These are phyloP conservation scores for Synanceia verrucosa DNA, from an alignment of 2,797 vertebrate genomes.

Conservation along the genomic window DNA sequence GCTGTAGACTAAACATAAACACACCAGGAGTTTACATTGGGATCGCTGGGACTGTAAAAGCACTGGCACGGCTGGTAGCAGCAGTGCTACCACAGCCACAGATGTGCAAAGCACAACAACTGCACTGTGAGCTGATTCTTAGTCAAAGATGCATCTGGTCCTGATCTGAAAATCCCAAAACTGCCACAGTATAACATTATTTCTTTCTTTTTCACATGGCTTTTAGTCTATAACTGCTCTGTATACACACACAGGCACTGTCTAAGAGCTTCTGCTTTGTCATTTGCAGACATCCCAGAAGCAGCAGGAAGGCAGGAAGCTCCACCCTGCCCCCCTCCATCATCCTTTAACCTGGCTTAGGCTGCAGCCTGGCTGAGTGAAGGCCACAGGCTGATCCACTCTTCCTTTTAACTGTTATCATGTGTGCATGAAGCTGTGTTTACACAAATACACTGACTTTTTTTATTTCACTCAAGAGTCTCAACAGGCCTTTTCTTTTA, in stretches of 20 bases:
- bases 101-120: constrained; percentile 18
- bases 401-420: constrained; percentile 15
- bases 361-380: constrained; percentile 42
- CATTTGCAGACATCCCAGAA: constrained; percentile 45
- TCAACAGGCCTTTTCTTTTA: constrained; percentile 11
- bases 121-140: neutral
- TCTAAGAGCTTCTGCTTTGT: constrained; percentile 38
- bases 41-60: constrained; percentile 20
- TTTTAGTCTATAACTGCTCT: constrained; percentile 1
- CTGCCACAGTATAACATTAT: constrained; percentile 45
- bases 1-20: constrained; percentile 66
- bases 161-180: constrained; percentile 40
- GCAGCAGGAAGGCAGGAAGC: constrained; percentile 64
- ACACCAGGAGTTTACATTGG: constrained; percentile 45
- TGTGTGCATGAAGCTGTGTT: constrained; percentile 5
- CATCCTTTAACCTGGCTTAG: constrained; percentile 51
- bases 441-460: neutral
- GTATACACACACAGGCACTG: constrained; percentile 13
- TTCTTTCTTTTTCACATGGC: constrained; percentile 42
- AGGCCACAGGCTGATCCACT: constrained; percentile 28
- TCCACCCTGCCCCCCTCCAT: constrained; percentile 40
- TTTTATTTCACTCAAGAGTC: neutral
- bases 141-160: constrained; percentile 36
- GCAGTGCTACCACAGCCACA: constrained; percentile 33
- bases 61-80: constrained; percentile 27